A percentile compares a stretch with the other conserved stretches of the same genome.
phyloP scores from a whole-genome alignment of 2,888 invertebrate species.

The Tanytarsus gracilentus region DNA sequence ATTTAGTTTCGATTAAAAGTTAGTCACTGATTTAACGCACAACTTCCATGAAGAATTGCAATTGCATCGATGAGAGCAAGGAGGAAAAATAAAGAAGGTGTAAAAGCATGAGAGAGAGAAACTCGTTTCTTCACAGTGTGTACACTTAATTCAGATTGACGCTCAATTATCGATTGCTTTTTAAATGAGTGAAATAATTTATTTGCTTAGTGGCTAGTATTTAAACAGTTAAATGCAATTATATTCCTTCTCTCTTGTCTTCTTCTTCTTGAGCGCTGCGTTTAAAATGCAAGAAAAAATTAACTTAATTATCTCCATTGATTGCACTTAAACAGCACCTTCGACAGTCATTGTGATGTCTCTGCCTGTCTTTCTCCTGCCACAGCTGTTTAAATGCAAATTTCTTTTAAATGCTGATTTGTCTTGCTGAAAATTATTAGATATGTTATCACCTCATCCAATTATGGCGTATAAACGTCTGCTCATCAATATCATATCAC shows the following conservation, averaged over 20 bases:
- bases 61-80: no score
- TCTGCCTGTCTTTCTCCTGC: neutral
- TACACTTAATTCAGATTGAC: slow-evolving; percentile 14
- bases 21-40: no score
- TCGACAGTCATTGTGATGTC: neutral
- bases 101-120: neutral
- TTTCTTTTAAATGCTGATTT: neutral
- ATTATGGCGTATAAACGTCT: slow-evolving; percentile 10
- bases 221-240: slow-evolving; percentile 20
- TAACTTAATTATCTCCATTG: slow-evolving; percentile 6
- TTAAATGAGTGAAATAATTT: slow-evolving; percentile 11
- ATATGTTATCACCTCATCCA: slow-evolving; percentile 26
- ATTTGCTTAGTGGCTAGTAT: slow-evolving; percentile 20
- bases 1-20: no score
- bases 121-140: slow-evolving; percentile 1
- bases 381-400: slow-evolving; percentile 1
- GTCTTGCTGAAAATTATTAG: slow-evolving; percentile 3
- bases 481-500: neutral
- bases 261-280: neutral
- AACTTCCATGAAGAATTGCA: slow-evolving; percentile 2
- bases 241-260: neutral
- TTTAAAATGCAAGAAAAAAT: neutral
- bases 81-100: no score
- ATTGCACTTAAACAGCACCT: slow-evolving; percentile 3
- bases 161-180: slow-evolving; percentile 18